Evolutionary conservation across 1,140 invertebrate genomes (phyloP).

Genomic region (Apis dorsata): DNA sequence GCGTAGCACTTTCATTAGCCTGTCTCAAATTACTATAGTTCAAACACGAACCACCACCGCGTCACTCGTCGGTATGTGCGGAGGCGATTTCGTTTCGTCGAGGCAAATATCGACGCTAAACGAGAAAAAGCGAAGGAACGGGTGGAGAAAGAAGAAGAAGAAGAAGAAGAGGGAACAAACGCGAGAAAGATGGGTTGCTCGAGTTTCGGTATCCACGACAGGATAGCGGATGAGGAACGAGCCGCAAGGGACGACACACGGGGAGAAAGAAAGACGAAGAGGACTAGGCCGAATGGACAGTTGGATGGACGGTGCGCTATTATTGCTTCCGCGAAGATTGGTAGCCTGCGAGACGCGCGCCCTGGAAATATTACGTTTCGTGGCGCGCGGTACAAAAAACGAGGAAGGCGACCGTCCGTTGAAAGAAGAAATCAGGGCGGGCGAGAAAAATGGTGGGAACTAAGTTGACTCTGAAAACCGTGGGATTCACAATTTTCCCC

Average conservation of each 20-base stretch:
- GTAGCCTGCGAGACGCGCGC: slow-evolving; percentile 71
- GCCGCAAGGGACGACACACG: slow-evolving; percentile 55
- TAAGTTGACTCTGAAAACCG: slow-evolving; percentile 5
- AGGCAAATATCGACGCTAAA: slow-evolving; percentile 72
- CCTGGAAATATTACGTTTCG: slow-evolving; percentile 77
- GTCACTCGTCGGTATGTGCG: slow-evolving; percentile 55
- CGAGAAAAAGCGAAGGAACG: slow-evolving; percentile 37
- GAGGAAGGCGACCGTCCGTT: slow-evolving; percentile 47
- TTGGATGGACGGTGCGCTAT: slow-evolving; percentile 75
- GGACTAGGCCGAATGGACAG: slow-evolving; percentile 70
- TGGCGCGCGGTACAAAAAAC: slow-evolving; percentile 60
- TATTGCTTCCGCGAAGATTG: slow-evolving; percentile 78
- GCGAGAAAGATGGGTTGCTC: slow-evolving; percentile 28
- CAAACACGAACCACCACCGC: slow-evolving; percentile 71
- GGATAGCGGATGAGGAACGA: slow-evolving; percentile 39
- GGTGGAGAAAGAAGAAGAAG: not conserved
- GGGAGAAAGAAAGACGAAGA: slow-evolving; percentile 62
- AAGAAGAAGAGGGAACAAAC: slow-evolving; percentile 37
- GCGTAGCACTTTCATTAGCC: slow-evolving; percentile 79
- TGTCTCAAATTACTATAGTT: slow-evolving; percentile 79
- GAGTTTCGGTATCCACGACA: slow-evolving; percentile 29
- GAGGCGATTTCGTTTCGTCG: slow-evolving; percentile 76
- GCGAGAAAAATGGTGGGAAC: slow-evolving; percentile 33
- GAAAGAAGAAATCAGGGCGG: slow-evolving; percentile 67
- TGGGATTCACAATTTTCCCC: slow-evolving; percentile 6